Conservation (phyloP, 2,797 vertebrate species). For the Pseudomugil tenellus region DNA sequence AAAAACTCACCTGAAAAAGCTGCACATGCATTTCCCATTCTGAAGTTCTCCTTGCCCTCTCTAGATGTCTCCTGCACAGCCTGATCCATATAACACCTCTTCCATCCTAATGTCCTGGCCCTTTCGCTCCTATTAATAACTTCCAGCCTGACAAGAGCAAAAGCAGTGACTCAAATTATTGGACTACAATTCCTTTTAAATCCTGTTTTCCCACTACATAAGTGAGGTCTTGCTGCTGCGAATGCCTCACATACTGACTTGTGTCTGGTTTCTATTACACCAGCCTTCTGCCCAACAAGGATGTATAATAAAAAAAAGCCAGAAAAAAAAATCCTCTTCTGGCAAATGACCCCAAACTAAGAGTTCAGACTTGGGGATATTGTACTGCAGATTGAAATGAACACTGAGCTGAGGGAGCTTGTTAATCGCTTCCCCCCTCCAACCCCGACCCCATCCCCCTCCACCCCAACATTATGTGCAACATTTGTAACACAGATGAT, state of each 20-base stretch:
- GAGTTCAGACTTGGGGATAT: constrained; percentile 76
- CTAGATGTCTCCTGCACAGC: constrained; percentile 48
- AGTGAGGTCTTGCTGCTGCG: constrained; percentile 60
- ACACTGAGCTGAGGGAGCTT: constrained; percentile 65
- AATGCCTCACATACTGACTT: constrained; percentile 77
- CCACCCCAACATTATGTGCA: constrained; percentile 54
- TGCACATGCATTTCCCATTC: constrained; percentile 63
- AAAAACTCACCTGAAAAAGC: constrained; percentile 77
- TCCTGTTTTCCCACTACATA: constrained; percentile 51
- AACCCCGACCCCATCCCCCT: too few relatives aligned
- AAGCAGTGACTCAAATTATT: constrained; percentile 16
- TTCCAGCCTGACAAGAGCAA: constrained; percentile 30
- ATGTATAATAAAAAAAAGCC: constrained; percentile 66
- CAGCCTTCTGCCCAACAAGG: constrained; percentile 78
- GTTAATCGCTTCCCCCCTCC: constrained; percentile 42
- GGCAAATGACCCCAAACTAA: constrained; percentile 74
- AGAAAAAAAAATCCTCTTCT: constrained; percentile 69
- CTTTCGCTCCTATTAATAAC: constrained; percentile 35
- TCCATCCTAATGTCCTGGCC: constrained; percentile 56
- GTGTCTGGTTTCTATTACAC: constrained; percentile 80
- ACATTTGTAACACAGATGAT: constrained; percentile 71
- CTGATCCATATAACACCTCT: constrained; percentile 41
- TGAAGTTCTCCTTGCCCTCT: constrained; percentile 58
- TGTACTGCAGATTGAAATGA: constrained; percentile 67
- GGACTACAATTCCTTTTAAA: constrained; percentile 40